Evolutionary conservation across 2,113 vertebrate species (phyloP).

Genomic region (Xenopus tropicalis): DNA sequence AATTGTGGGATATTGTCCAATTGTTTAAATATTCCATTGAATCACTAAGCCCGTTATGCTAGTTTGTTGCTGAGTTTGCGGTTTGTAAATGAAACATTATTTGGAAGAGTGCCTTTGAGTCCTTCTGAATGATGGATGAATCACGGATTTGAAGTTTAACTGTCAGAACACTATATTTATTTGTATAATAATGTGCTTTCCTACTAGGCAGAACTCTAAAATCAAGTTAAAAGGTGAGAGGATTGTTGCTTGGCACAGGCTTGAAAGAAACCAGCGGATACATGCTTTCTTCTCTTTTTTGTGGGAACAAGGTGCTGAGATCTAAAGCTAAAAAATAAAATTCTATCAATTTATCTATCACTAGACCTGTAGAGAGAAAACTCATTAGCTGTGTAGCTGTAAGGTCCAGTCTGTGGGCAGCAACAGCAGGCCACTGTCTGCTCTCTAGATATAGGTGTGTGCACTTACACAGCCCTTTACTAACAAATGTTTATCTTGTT

Average conservation of each 20-base stretch:
- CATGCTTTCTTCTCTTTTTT: neutral
- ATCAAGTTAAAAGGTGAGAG: slow-evolving; percentile 24
- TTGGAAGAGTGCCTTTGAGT: slow-evolving; percentile 39
- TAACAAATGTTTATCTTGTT: too few species aligned
- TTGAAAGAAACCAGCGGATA: neutral
- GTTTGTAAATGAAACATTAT: slow-evolving; percentile 43
- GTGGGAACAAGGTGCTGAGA: neutral
- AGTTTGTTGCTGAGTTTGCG: slow-evolving; percentile 40
- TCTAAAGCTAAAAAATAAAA: neutral
- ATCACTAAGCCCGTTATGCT: slow-evolving; percentile 18
- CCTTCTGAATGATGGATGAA: slow-evolving; percentile 43
- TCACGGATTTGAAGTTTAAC: slow-evolving; percentile 35
- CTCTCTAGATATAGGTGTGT: too few species aligned
- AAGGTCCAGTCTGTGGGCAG: neutral
- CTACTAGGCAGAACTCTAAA: slow-evolving; percentile 14
- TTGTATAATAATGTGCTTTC: slow-evolving; percentile 32
- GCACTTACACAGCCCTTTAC: too few species aligned
- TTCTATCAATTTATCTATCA: neutral
- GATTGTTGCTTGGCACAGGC: neutral
- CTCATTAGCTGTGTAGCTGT: neutral
- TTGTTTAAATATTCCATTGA: slow-evolving; percentile 38
- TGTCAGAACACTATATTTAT: slow-evolving; percentile 37
- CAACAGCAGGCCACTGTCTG: neutral
- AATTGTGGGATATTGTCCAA: slow-evolving; percentile 29
- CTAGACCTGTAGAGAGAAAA: neutral